Evolutionary conservation across 1,140 invertebrate species (phyloP), one percentile per base, ranked within the genome.

Genomic region (Zaprionus taronus): DNA sequence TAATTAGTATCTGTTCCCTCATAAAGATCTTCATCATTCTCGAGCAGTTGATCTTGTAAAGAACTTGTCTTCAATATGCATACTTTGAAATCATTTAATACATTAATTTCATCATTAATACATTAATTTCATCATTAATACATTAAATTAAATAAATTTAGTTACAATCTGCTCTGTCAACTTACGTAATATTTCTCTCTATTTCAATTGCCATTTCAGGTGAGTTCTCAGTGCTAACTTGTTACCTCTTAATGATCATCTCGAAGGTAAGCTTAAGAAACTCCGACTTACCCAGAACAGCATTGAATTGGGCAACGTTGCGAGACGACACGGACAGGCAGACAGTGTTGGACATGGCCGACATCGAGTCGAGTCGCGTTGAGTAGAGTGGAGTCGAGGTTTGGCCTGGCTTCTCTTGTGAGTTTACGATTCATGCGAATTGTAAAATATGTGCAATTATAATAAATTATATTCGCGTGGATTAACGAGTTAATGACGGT

Each of bases 401-500:
- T 60, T 49, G 66, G 58, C 56, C 68, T 55, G 61, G 53, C 24
- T 65, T 20, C 6, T 41, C n/a, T 15, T 47, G 7, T 79, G 60
- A 61, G 66, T 79, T 75, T 76, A 62, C 67, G 62, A 80, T 89
- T 89, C 84, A 75, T 72, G 84, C 81, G 84, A 87, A 84, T 81
- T 83, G 72, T 74, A 77, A 85, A 72, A 80, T 86, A 57, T 74
- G 76, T 85, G 84, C 84, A 89, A 89, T 89, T 89, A 89, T 90
- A 90, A 85, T 90, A 89, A 89, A 89, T 89, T 89, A 89, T 89
- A 77, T 90, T 90, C 85, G 85, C 85, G 79, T 90, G 85, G 85
- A 89, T 89, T 89, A 89, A 89, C 85, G 69, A 89, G 79, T 80
- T 89, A 90, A 90, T 89, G 85, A 90, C 79, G 86, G 75, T 79